phyloP scores from a whole-genome alignment of 2,888 invertebrate species.

The Prosapia bicincta region DNA sequence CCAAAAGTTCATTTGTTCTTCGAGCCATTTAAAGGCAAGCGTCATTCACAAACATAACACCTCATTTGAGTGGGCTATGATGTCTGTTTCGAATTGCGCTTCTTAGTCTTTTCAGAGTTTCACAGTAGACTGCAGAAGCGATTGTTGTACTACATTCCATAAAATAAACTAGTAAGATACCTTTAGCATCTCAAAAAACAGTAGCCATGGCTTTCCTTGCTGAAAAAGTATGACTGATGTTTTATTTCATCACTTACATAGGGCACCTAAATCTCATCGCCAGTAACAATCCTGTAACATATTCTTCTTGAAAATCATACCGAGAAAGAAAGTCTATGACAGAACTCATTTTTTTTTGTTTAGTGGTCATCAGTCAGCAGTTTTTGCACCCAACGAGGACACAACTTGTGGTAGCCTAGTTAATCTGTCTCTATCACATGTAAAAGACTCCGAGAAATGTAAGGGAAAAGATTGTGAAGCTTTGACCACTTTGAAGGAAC shows the following conservation, averaged over 20 bases:
- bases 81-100: slow-evolving; percentile 20
- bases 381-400: neutral
- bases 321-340: neutral
- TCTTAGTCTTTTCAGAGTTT: slow-evolving; percentile 10
- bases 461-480: too few species aligned
- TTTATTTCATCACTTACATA: slow-evolving; percentile 4
- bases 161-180: slow-evolving; percentile 26
- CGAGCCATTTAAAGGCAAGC: too few species aligned
- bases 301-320: neutral
- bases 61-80: too few species aligned
- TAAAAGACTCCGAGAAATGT: too few species aligned
- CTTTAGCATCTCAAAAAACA: slow-evolving; percentile 23
- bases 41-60: too few species aligned
- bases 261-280: slow-evolving; percentile 2
- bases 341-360: neutral
- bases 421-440: too few species aligned
- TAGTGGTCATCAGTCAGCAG: neutral
- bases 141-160: slow-evolving; percentile 24
- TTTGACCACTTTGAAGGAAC: too few species aligned
- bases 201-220: slow-evolving; percentile 28
- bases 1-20: too few species aligned
- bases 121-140: slow-evolving; percentile 16
- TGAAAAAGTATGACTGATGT: slow-evolving; percentile 18
- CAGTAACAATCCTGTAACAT: neutral
- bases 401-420: neutral